Evolutionary conservation across 64 coral and sea anemone species (phyloP).

Genomic region (Pocillopora verrucosa): DNA sequence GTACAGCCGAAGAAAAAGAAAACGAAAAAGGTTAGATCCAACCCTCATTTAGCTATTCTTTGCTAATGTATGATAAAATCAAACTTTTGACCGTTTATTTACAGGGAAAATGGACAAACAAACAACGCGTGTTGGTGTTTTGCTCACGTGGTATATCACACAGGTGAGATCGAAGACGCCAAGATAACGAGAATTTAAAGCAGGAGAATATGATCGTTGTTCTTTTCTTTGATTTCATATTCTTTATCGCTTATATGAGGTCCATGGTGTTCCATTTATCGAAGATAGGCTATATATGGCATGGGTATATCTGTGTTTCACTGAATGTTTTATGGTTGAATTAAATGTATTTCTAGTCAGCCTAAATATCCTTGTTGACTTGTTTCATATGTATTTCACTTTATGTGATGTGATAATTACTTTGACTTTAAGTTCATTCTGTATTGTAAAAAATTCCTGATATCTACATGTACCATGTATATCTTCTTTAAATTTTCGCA

Average conservation of each 20-base stretch:
- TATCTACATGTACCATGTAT: background rate
- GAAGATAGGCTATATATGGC: no score
- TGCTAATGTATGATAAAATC: background rate
- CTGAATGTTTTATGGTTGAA: no score
- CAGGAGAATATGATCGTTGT: no score
- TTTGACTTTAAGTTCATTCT: background rate
- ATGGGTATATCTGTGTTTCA: no score
- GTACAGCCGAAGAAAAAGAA: slow-evolving; percentile 15
- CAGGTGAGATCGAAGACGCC: slow-evolving; percentile 55
- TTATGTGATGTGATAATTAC: no score
- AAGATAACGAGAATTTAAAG: no score
- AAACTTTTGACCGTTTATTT: background rate
- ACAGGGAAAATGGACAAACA: slow-evolving; percentile 94
- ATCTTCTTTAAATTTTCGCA: slow-evolving; percentile 19
- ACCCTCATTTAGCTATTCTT: background rate
- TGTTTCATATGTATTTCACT: no score
- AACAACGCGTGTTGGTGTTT: slow-evolving; percentile 94
- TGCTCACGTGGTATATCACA: slow-evolving; percentile 96
- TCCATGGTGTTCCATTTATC: no score
- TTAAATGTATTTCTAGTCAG: no score
- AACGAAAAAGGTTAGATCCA: slow-evolving; percentile 1
- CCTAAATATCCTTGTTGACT: no score
- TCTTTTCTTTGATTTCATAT: no score
- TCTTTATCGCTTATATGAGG: no score
- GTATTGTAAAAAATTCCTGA: background rate